phyloP scores from a whole-genome alignment of 1,140 invertebrate species.

The Chlorops oryzae region DNA sequence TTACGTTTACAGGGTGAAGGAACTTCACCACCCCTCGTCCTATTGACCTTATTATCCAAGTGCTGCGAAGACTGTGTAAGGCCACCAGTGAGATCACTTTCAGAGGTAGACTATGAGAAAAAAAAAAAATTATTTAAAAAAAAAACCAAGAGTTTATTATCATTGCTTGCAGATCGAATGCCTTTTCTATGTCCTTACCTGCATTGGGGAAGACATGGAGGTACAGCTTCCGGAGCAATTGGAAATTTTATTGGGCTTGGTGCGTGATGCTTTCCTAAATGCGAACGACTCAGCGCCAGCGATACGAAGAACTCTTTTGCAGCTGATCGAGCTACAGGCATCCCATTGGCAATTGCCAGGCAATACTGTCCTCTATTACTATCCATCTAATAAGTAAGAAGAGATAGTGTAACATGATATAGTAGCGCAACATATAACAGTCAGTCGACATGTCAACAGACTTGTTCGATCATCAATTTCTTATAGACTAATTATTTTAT shows the following conservation, averaged over 20 bases:
- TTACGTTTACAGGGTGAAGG: conserved; percentile 60
- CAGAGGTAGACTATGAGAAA: conserved; percentile 58
- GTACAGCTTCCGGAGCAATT: conserved; percentile 70
- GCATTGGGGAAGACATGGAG: conserved; percentile 78
- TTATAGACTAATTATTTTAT: no score
- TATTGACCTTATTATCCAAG: conserved; percentile 73
- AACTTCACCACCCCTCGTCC: conserved; percentile 63
- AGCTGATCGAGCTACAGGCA: conserved; percentile 81
- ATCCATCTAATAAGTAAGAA: conserved; percentile 64
- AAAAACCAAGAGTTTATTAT: not conserved
- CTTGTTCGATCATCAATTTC: no score
- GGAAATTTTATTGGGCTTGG: conserved; percentile 65
- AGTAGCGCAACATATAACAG: no score
- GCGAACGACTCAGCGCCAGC: conserved; percentile 58
- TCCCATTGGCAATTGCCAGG: conserved; percentile 83
- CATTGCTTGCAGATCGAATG: conserved; percentile 65
- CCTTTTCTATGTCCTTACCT: conserved; percentile 79
- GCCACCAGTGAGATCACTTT: conserved; percentile 68
- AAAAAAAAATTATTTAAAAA: no score
- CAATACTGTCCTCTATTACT: conserved; percentile 83
- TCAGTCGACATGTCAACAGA: no score
- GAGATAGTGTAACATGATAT: no score
- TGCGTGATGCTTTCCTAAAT: conserved; percentile 79
- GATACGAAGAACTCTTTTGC: conserved; percentile 73
- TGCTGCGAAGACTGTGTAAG: conserved; percentile 78